Conservation (phyloP, 2,113 vertebrate species). For the Tachuris rubrigastra region DNA sequence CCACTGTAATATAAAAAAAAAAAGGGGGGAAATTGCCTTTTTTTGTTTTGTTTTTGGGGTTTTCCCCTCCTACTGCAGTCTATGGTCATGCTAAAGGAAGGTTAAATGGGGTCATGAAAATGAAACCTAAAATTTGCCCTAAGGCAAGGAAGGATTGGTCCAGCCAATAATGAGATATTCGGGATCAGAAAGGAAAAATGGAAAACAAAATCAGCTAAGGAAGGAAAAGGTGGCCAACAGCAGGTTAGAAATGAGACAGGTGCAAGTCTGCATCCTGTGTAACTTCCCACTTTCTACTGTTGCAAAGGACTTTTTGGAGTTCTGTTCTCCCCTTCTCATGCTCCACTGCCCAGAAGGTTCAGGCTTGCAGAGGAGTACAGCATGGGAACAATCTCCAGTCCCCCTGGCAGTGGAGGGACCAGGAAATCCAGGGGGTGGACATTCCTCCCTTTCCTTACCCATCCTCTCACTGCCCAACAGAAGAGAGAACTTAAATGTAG, state of each 20-base stretch:
- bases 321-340: not conserved
- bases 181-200: not conserved
- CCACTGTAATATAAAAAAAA: not conserved
- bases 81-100: not conserved
- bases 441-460: not conserved
- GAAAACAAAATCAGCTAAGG: not conserved
- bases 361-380: not conserved
- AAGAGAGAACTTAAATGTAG: not conserved
- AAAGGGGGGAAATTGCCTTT: not conserved
- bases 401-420: not conserved
- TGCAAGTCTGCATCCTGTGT: not conserved
- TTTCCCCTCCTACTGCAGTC: not conserved
- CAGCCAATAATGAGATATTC: not conserved
- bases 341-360: not conserved
- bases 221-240: not conserved
- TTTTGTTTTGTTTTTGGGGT: not conserved
- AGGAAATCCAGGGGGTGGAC: not conserved
- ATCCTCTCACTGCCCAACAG: not conserved
- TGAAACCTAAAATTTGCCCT: not conserved
- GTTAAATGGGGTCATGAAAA: not conserved
- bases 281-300: not conserved
- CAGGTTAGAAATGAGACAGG: not conserved
- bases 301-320: not conserved
- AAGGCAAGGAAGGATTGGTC: not conserved
- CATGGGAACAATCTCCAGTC: rapidly evolving